Conservation (phyloP, 2,113 vertebrate genomes). For the Mungos mungo region DNA sequence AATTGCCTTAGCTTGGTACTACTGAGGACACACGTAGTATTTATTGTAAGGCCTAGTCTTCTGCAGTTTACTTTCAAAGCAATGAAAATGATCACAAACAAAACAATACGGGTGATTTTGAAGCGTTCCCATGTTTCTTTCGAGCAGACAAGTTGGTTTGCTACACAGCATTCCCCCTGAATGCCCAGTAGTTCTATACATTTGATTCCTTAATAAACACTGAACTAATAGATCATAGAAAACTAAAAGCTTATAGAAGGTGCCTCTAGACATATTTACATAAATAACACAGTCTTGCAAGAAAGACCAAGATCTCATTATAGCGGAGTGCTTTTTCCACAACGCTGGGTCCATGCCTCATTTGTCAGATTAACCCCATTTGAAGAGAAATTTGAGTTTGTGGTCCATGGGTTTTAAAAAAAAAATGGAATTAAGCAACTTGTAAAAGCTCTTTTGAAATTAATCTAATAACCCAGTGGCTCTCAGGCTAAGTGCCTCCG, state of each 20-base stretch:
- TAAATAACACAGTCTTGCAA: conserved; percentile 83
- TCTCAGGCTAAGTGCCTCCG: conserved; percentile 61
- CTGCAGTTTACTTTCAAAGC: conserved; percentile 79
- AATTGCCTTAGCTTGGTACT: conserved; percentile 78
- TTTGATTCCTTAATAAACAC: conserved; percentile 84
- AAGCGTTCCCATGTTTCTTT: conserved; percentile 59
- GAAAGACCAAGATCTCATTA: conserved; percentile 81
- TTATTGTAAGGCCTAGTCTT: conserved; percentile 83
- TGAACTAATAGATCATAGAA: conserved; percentile 86
- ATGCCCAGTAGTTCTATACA: conserved; percentile 82
- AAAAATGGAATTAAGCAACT: conserved; percentile 67
- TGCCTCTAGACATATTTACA: conserved; percentile 86
- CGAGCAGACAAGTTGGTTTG: conserved; percentile 72
- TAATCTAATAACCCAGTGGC: conserved; percentile 74
- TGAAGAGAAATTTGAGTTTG: conserved; percentile 79
- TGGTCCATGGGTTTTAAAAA: conserved; percentile 36
- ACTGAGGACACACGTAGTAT: conserved; percentile 77
- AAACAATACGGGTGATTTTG: conserved; percentile 73
- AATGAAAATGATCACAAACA: conserved; percentile 75
- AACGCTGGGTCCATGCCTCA: conserved; percentile 65
- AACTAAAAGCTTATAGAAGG: conserved; percentile 88
- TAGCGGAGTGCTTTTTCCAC: conserved; percentile 71
- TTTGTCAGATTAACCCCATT: conserved; percentile 76
- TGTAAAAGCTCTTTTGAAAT: conserved; percentile 78
- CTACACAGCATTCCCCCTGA: conserved; percentile 63